A percentile compares a stretch with the other conserved stretches of the same genome.
phyloP scores from a whole-genome alignment of 1,140 invertebrate species.

The Ptiloglossa arizonensis region DNA sequence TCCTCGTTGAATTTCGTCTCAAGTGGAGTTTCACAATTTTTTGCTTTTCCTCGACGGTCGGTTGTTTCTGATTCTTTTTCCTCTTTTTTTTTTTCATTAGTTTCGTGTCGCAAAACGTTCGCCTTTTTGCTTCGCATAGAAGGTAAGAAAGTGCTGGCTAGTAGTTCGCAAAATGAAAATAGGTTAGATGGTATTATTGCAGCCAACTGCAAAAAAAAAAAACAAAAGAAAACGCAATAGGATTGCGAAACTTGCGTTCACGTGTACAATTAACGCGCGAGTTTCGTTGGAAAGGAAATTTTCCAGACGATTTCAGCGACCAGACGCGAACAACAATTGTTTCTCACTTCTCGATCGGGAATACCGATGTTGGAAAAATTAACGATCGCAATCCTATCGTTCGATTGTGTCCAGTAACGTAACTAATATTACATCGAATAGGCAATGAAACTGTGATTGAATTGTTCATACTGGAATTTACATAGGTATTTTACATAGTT shows the following conservation, averaged over 20 bases:
- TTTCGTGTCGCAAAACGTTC: no score
- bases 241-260: neutral
- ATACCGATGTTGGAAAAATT: no score
- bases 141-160: no score
- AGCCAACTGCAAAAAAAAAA: neutral
- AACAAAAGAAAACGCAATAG: neutral
- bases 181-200: conserved; percentile 2
- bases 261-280: no score
- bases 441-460: neutral
- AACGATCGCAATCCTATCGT: neutral
- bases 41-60: no score
- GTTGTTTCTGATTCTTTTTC: no score
- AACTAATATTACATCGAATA: neutral
- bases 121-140: no score
- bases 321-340: no score
- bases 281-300: neutral
- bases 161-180: neutral
- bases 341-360: no score
- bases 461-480: neutral
- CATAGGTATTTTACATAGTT: no score
- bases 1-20: no score
- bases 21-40: neutral
- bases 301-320: no score
- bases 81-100: neutral
- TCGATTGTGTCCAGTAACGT: neutral